Evolutionary conservation across 2,797 vertebrate species (phyloP), one percentile per base, ranked within the genome.

Genomic region (Cynodonichthys magdalenae): DNA sequence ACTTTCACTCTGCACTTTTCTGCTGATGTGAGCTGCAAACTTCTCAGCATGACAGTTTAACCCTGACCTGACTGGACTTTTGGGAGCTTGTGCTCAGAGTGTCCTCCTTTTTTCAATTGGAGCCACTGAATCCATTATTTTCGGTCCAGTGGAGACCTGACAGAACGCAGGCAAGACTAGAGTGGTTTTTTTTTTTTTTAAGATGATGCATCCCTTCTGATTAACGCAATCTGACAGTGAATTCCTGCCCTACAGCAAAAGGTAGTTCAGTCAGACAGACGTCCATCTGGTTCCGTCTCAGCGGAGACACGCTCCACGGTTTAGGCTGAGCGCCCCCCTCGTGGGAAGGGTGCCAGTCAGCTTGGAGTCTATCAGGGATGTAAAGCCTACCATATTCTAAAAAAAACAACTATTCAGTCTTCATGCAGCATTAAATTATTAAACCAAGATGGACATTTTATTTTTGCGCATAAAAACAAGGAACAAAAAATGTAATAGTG

Each of bases 321-420:
- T 59, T 41, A 61, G 77, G 71, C 68, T 74, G 79, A 53, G 79
- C 6, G 18, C 41, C 15, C 84, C 69, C 82, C 77, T 83, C 83
- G 81, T 90, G 91, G 88, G 90, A 93, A 92, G 71, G 58, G 55
- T 66, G 82, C 86, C 92, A 2, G 24, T 2, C 24, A 91, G 89
- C 79, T 77, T 87, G 73, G 74, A 71, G 75, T 68, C 70, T 70
- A 11, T 12, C 36, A 39, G 36, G 36, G 36, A 39, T 39, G 36
- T 3, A 39, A 12, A 39, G 24, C 2, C 24, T 24, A n/a, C 34
- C 34, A 39, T 3, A 10, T 11, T 39, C 11, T 11, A 2, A 39
- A 39, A 12, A 12, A 39, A 12, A 39, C 12, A 39, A 11, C 9
- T 1, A 9, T 3, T 11, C 1, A 39, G 11, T 39, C 36, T 39